A percentile compares a stretch with the other conserved stretches of the same genome.
phyloP scores from a whole-genome alignment of 2,113 vertebrate genomes.

The Microtus pennsylvanicus region DNA sequence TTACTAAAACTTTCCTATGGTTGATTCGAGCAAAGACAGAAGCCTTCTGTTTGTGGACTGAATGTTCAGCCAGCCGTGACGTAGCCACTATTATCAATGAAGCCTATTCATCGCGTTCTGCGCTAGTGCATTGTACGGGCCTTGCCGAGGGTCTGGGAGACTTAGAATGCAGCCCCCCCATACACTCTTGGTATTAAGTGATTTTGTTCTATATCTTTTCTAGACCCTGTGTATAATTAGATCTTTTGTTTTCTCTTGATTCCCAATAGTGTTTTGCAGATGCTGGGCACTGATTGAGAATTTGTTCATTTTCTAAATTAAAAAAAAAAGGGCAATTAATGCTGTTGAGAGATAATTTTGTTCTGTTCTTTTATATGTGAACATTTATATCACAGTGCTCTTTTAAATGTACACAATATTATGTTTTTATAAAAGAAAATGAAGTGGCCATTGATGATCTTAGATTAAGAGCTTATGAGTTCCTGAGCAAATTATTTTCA shows the following conservation, averaged over 20 bases:
- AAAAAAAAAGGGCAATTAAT: constrained; percentile 32
- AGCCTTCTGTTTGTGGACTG: constrained; percentile 84
- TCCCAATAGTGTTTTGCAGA: constrained; percentile 59
- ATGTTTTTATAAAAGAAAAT: constrained; percentile 48
- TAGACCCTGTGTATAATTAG: constrained; percentile 73
- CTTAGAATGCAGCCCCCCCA: constrained; percentile 72
- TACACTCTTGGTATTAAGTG: constrained; percentile 71
- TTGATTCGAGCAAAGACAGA: constrained; percentile 83
- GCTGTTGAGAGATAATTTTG: constrained; percentile 37
- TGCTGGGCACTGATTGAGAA: constrained; percentile 45
- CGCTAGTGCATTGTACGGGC: constrained; percentile 65
- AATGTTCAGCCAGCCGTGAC: constrained; percentile 88
- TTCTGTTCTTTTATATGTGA: constrained; percentile 31
- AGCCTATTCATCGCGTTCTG: constrained; percentile 84
- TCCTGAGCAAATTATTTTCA: constrained; percentile 31
- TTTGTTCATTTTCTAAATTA: constrained; percentile 67
- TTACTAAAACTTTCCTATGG: constrained; percentile 83
- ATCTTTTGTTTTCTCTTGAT: constrained; percentile 66
- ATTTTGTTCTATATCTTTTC: constrained; percentile 77
- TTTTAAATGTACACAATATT: constrained; percentile 38
- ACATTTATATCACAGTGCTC: background rate
- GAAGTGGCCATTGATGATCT: constrained; percentile 31
- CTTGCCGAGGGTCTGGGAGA: constrained; percentile 60
- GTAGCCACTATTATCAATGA: constrained; percentile 83
- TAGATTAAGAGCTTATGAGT: constrained; percentile 47